These are phyloP conservation scores for Stenoptilia bipunctidactyla DNA, from an alignment of 2,888 invertebrate species.

Conservation along the genomic window DNA sequence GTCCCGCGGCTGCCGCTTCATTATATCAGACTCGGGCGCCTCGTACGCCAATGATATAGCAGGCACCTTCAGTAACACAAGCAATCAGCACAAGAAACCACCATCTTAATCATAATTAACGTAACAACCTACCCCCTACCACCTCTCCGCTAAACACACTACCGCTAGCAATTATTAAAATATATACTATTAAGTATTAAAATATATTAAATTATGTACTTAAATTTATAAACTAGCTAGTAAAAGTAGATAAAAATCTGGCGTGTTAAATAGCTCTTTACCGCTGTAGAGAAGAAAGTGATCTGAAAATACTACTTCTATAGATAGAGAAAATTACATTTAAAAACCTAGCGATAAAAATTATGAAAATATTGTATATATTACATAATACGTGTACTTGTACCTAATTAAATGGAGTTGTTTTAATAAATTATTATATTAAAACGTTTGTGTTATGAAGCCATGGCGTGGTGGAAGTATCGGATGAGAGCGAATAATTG, in stretches of 20 bases:
- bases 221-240: constrained; percentile 44
- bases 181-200: constrained; percentile 9
- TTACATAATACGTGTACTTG: constrained; percentile 29
- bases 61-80: constrained; percentile 87
- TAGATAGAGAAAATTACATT: constrained; percentile 38
- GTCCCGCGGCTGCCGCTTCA: constrained; percentile 98
- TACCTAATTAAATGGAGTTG: constrained; percentile 18
- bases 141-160: constrained; percentile 26
- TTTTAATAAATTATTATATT: constrained; percentile 22
- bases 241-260: constrained; percentile 42
- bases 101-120: constrained; percentile 27
- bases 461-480: constrained; percentile 28
- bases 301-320: constrained; percentile 42
- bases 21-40: constrained; percentile 98
- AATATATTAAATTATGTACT: constrained; percentile 17
- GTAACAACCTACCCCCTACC: constrained; percentile 3
- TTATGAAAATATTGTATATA: constrained; percentile 24
- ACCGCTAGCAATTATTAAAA: constrained; percentile 34
- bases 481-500: constrained; percentile 41
- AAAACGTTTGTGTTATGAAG: constrained; percentile 34
- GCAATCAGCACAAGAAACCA: constrained; percentile 39
- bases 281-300: constrained; percentile 34
- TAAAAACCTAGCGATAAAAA: constrained; percentile 43
- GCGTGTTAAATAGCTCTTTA: constrained; percentile 48
- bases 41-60: constrained; percentile 99